These are phyloP conservation scores for Momotus momota DNA, from an alignment of 2,797 vertebrate species.

Conservation along the genomic window DNA sequence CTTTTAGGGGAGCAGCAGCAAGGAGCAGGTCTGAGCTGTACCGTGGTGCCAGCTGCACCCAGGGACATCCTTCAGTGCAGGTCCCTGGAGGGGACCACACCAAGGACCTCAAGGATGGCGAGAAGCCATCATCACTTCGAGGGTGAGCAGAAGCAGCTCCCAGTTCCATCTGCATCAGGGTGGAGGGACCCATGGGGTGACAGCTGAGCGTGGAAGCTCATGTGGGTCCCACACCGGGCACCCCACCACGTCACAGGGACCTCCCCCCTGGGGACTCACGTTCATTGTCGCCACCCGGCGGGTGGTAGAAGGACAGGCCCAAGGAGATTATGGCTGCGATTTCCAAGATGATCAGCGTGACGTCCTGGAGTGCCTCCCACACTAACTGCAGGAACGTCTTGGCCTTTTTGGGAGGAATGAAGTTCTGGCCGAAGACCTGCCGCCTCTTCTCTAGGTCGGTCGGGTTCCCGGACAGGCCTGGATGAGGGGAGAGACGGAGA, in stretches of 20 bases:
- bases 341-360: conserved; percentile 96
- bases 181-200: accelerated
- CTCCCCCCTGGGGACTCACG: conserved; percentile 75
- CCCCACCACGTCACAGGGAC: accelerated
- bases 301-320: conserved; percentile 94
- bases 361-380: conserved; percentile 98
- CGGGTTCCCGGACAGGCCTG: conserved; percentile 94
- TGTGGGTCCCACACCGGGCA: accelerated
- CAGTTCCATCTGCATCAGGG: background rate
- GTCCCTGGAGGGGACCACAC: background rate
- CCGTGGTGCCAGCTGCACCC: background rate
- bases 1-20: background rate
- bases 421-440: conserved; percentile 88
- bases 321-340: conserved; percentile 96
- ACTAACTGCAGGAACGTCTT: conserved; percentile 97
- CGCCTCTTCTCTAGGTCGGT: conserved; percentile 92
- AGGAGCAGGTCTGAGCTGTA: background rate
- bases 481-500: background rate
- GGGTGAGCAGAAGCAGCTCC: background rate
- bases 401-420: conserved; percentile 95
- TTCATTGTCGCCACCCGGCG: conserved; percentile 86
- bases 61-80: background rate
- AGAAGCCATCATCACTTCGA: background rate
- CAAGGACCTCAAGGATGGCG: background rate
- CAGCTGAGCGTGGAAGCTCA: accelerated